These are phyloP conservation scores for Arizona elegans DNA, from an alignment of 2,113 vertebrate species.

Conservation along the genomic window DNA sequence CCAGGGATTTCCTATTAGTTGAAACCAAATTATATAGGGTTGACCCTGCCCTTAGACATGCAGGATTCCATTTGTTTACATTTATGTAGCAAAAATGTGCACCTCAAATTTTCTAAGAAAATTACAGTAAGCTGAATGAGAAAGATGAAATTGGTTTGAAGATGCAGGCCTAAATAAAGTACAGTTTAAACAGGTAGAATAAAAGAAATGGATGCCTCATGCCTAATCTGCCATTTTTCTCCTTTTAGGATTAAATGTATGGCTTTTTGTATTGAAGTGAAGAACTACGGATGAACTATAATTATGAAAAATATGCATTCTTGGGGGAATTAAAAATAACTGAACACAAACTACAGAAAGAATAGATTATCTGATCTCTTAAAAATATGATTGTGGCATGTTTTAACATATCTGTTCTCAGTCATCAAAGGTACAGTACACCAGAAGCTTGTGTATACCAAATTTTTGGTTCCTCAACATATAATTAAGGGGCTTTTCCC, in stretches of 20 bases:
- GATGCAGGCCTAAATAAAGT: neutral
- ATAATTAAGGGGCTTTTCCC: slow-evolving; percentile 16
- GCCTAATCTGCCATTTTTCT: neutral
- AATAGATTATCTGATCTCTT: slow-evolving; percentile 14
- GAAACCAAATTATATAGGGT: neutral
- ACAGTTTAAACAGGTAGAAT: neutral
- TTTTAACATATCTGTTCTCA: slow-evolving; percentile 26
- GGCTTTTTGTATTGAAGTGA: slow-evolving; percentile 12
- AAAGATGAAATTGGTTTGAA: neutral
- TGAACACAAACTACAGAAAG: slow-evolving; percentile 20
- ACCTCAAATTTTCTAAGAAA: neutral
- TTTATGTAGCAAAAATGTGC: neutral
- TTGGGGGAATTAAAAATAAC: slow-evolving; percentile 8
- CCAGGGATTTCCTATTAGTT: neutral
- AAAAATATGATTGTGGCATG: slow-evolving; percentile 1
- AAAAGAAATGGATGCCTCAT: neutral
- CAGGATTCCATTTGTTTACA: neutral
- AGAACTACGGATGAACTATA: slow-evolving; percentile 11
- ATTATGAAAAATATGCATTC: slow-evolving; percentile 20
- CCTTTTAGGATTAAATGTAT: slow-evolving; percentile 9
- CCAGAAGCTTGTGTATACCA: slow-evolving; percentile 8
- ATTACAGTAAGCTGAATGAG: neutral
- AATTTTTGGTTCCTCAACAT: neutral
- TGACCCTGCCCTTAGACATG: neutral
- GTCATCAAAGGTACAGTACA: slow-evolving; percentile 11